Base-by-base conservation (phyloP, 1,140 invertebrate genomes). In the Nasonia longicornis region DNA sequence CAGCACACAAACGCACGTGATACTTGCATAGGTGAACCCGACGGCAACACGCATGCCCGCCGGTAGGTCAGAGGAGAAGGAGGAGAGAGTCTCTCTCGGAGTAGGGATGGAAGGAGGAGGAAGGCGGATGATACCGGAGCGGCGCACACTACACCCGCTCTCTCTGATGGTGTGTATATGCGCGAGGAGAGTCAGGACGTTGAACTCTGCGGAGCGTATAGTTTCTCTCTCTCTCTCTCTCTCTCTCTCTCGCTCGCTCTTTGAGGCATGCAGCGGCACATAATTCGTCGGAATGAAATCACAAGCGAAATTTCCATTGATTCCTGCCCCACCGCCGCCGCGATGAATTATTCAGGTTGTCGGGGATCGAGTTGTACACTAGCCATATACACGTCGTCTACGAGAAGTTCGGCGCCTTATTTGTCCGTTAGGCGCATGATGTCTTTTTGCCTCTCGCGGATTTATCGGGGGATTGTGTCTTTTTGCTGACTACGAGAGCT, bases 161-260 rank as follows among this genome's bases (percentile, higher is more conserved):
- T 42, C 1, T 42, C 26, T 26, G 26, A 26, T 26, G 26, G 10
- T 42, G 38, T 42, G 10, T 42, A 42, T 42, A 16, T 58, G 20
- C 20, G 52, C 52, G 52, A 58, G 52, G 52, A 58, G 52, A 58
- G 52, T 58, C 22, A 31, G 75, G 79, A 77, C 78, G 45, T 74
- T 82, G 79, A 84, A 85, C 82, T 35, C 31, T 58, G 63, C 80
- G 42, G 79, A 52, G 26, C 58, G 79, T 14, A 48, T 52, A 63
- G 12, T 66, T 16, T 35, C 70, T 45, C 72, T 58, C 72, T 58
- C 52, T n/a, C 26, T 66, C 29, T 35, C 70, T 45, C 72, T 58
- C 72, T 58, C 52, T 8, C 72, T 58, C 52, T 8, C 45, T 26
- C 35, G 14, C 31, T 74, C 72, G n/a, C 31, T 58, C 52, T 58